phyloP scores from a whole-genome alignment of 2,888 invertebrate species.

The Trichogramma dendrolimi region DNA sequence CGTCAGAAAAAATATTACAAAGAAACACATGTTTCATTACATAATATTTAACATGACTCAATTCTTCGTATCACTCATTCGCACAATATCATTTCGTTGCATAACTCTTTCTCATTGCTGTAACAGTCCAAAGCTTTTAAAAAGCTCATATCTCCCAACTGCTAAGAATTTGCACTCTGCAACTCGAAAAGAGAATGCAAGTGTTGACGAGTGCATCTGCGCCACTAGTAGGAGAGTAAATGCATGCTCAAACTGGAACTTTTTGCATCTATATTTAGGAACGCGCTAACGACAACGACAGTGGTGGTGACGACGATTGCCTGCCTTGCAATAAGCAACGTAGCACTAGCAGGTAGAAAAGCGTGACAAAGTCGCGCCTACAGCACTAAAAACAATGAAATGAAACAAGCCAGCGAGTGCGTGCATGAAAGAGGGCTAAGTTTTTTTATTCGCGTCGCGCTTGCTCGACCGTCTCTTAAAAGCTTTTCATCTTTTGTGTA shows the following conservation, averaged over 20 bases:
- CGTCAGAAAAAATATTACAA: too few relatives aligned
- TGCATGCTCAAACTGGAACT: neutral
- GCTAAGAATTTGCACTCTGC: too few relatives aligned
- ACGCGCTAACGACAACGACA: neutral
- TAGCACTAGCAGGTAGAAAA: neutral
- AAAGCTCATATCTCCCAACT: slow-evolving; percentile 17
- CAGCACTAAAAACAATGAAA: slow-evolving; percentile 33
- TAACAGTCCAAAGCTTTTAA: slow-evolving; percentile 20
- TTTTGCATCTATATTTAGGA: slow-evolving; percentile 21
- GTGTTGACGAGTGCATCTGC: neutral
- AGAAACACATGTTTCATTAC: too few relatives aligned
- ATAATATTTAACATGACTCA: too few relatives aligned
- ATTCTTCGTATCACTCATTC: slow-evolving; percentile 21
- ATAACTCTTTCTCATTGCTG: neutral
- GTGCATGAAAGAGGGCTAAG: neutral
- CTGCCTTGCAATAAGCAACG: slow-evolving; percentile 17
- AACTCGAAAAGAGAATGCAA: too few relatives aligned
- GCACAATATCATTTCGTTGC: neutral
- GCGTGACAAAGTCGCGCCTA: slow-evolving; percentile 23
- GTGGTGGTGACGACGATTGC: neutral
- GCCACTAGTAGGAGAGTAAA: neutral
- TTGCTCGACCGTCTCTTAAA: slow-evolving; percentile 40
- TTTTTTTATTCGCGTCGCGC: slow-evolving; percentile 18
- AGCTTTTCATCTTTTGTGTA: slow-evolving; percentile 50
- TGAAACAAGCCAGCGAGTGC: neutral